Conservation (phyloP, 2,113 vertebrate genomes). For the Herpetotheres cachinnans region DNA sequence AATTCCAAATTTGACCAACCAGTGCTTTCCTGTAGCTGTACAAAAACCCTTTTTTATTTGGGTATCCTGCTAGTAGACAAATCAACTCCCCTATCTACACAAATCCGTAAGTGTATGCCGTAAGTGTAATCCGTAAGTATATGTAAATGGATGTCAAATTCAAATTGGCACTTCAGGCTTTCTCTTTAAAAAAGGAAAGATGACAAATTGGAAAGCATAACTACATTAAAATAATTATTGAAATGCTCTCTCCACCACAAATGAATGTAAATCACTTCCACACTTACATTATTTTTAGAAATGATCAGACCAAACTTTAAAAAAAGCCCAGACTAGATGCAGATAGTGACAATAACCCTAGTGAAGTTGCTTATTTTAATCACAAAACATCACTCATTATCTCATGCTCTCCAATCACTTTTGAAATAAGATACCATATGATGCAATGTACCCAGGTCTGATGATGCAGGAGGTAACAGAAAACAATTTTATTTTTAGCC, state of each 20-base stretch:
- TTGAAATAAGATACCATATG: not conserved
- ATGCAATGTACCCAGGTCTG: not conserved
- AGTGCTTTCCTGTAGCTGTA: not conserved
- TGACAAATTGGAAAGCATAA: not conserved
- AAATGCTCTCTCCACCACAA: not conserved
- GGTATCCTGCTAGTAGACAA: not conserved
- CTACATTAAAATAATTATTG: not conserved
- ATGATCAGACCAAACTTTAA: not conserved
- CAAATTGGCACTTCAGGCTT: not conserved
- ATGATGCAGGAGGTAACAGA: slow-evolving; percentile 8
- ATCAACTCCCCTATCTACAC: not conserved
- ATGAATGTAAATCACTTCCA: not conserved
- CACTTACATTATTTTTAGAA: not conserved
- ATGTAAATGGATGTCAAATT: not conserved
- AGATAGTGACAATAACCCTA: not conserved
- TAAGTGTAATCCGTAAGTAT: not conserved
- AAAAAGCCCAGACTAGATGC: not conserved
- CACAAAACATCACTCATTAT: slow-evolving; percentile 17
- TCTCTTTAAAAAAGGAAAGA: not conserved
- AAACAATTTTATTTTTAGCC: slow-evolving; percentile 49
- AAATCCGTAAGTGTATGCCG: not conserved
- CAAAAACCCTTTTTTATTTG: not conserved
- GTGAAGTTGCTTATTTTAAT: not conserved
- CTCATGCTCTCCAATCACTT: not conserved
- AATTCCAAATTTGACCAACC: not conserved